Conservation (phyloP, 2,797 vertebrate genomes). For the Hydrolagus colliei region DNA sequence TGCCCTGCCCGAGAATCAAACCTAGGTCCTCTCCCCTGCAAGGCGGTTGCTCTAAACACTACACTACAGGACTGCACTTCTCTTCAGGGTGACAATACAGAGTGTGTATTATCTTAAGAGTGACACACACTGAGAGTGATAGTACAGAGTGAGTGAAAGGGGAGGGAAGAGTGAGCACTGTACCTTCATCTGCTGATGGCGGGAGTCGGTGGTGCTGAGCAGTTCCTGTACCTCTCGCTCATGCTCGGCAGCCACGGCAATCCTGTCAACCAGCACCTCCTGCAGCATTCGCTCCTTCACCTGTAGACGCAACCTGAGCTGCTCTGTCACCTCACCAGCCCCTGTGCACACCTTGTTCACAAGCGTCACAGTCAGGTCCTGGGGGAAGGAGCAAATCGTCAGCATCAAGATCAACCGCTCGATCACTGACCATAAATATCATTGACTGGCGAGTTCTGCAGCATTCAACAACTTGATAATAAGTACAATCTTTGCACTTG, state of each 20-base stretch:
- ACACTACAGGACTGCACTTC: too few species aligned
- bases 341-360: conserved; percentile 60
- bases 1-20: too few species aligned
- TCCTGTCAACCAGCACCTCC: conserved; percentile 66
- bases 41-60: too few species aligned
- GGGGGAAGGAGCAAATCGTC: neutral
- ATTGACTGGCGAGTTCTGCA: too few species aligned
- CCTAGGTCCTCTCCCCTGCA: too few species aligned
- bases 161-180: neutral
- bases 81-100: too few species aligned
- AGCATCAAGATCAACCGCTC: neutral
- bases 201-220: conserved; percentile 56
- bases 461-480: too few species aligned
- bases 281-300: conserved; percentile 81
- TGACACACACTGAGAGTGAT: neutral
- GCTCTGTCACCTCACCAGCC: conserved; percentile 61
- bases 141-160: neutral
- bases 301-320: conserved; percentile 71
- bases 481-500: too few species aligned
- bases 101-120: neutral
- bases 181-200: conserved; percentile 69
- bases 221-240: conserved; percentile 72
- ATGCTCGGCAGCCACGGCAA: conserved; percentile 61
- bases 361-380: conserved; percentile 72
- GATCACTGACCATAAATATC: too few species aligned